Evolutionary conservation across 2,888 invertebrate species (phyloP).

Genomic region (Papilio protenor): DNA sequence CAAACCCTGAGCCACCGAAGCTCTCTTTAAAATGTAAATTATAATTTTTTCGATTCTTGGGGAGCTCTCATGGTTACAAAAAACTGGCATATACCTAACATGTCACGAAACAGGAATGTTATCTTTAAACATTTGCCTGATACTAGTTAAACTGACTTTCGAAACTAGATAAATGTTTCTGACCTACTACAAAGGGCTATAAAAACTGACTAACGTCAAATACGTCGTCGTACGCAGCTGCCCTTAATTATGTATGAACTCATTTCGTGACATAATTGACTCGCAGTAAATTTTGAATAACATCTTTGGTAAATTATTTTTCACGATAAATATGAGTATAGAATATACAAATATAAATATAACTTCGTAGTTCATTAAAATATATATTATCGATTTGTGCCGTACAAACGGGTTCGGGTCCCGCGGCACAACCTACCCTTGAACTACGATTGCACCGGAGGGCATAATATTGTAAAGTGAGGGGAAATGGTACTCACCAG

Average conservation of each 20-base stretch:
- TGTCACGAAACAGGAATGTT: background rate
- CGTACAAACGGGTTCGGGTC: too few species aligned
- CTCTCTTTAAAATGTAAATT: too few species aligned
- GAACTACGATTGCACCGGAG: too few species aligned
- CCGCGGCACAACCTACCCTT: too few species aligned
- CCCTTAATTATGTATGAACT: conserved; percentile 24
- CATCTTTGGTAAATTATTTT: background rate
- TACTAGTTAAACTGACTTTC: conserved; percentile 12
- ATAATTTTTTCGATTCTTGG: too few species aligned
- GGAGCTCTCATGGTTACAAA: background rate
- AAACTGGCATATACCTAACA: background rate
- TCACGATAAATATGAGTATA: background rate
- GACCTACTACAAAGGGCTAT: conserved; percentile 22
- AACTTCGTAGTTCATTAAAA: too few species aligned
- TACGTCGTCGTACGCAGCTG: conserved; percentile 4
- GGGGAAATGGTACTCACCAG: too few species aligned
- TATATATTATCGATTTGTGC: too few species aligned
- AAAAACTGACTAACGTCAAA: conserved; percentile 26
- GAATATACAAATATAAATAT: too few species aligned
- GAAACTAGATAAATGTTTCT: conserved; percentile 20
- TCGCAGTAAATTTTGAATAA: background rate
- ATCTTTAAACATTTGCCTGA: background rate
- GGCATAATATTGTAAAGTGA: too few species aligned
- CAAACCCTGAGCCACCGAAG: too few species aligned
- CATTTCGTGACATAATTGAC: conserved; percentile 5